Conservation (phyloP, 64 coral and sea anemone genomes). For the Anthopleura sola region DNA sequence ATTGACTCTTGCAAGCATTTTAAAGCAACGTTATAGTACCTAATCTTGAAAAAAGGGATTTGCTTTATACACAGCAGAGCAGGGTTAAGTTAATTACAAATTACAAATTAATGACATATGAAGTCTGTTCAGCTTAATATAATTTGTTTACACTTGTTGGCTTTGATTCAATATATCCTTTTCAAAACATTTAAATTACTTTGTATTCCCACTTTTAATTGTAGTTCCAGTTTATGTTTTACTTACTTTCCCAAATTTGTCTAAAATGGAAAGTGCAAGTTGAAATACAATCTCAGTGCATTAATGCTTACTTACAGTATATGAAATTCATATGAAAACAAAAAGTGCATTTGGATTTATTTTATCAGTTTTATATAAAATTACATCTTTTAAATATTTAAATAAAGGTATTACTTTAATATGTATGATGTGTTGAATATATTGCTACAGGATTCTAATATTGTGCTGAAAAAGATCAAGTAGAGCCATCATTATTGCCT, state of each 20-base stretch:
- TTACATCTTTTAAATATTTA: too few species aligned
- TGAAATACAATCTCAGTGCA: background rate
- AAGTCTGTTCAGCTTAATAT: background rate
- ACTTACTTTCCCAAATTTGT: slow-evolving; percentile 14
- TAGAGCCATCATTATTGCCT: too few species aligned
- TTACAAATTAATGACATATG: too few species aligned
- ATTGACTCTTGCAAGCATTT: slow-evolving; percentile 5
- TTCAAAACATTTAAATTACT: slow-evolving; percentile 14
- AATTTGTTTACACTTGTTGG: slow-evolving; percentile 6
- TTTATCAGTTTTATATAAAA: background rate
- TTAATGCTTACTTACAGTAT: background rate
- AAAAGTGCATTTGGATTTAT: slow-evolving; percentile 2
- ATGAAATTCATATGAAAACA: too few species aligned
- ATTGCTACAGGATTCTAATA: too few species aligned
- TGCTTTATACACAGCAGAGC: too few species aligned
- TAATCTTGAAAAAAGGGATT: too few species aligned
- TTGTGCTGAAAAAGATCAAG: too few species aligned
- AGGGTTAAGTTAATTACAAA: too few species aligned
- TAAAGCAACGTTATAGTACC: background rate
- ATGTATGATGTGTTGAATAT: too few species aligned
- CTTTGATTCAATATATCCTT: slow-evolving; percentile 23
- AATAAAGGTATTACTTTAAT: too few species aligned
- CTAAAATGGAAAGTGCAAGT: background rate
- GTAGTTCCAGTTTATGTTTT: slow-evolving; percentile 27
- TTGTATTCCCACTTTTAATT: slow-evolving; percentile 28